These are phyloP conservation scores for Gopherus evgoodei DNA, from an alignment of 2,113 vertebrate genomes.

Conservation along the genomic window DNA sequence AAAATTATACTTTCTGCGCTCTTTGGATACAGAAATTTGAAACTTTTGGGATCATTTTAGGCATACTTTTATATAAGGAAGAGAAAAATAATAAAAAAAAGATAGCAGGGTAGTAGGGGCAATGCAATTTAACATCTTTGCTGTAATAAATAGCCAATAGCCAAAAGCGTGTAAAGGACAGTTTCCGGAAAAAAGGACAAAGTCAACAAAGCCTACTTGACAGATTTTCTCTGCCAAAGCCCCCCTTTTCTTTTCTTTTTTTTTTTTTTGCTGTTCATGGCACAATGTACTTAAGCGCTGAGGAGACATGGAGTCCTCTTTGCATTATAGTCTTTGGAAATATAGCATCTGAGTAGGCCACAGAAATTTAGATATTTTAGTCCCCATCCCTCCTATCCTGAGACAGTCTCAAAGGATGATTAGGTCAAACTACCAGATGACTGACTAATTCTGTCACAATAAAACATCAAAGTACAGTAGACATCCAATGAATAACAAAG, in stretches of 20 bases:
- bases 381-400: not conserved
- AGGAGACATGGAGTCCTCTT: not conserved
- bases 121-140: not conserved
- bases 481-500: not conserved
- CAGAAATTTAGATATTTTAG: not conserved
- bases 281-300: not conserved
- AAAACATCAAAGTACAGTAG: not conserved
- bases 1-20: not conserved
- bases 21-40: not conserved
- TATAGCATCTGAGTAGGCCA: not conserved
- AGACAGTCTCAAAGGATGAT: not conserved
- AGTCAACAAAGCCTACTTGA: not conserved
- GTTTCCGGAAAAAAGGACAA: not conserved
- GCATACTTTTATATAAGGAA: not conserved
- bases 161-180: not conserved
- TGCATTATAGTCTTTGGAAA: not conserved
- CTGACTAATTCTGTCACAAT: not conserved
- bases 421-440: not conserved
- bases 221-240: not conserved
- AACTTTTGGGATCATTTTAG: not conserved
- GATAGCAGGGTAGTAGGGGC: fast-evolving
- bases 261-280: not conserved
- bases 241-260: not conserved
- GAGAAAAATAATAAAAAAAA: not conserved
- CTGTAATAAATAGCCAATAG: not conserved